phyloP scores from a whole-genome alignment of 1,140 invertebrate species.

The Microplitis mediator region DNA sequence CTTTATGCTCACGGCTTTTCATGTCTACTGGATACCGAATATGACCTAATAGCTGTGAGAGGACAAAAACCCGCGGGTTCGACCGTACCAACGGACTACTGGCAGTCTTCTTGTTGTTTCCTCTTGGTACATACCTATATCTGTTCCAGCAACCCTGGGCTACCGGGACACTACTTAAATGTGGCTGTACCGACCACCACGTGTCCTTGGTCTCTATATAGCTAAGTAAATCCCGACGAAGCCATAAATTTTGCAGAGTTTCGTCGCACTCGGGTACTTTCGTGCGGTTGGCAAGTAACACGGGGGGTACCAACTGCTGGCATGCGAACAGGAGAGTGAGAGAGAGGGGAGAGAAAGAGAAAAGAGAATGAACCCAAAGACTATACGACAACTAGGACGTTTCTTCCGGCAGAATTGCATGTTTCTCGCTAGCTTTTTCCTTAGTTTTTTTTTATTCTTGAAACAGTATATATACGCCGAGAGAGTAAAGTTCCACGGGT shows the following conservation, averaged over 20 bases:
- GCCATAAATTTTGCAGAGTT: constrained; percentile 33
- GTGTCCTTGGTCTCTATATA: constrained; percentile 12
- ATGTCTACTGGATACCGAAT: constrained; percentile 12
- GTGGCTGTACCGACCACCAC: constrained; percentile 14
- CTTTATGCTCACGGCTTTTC: constrained; percentile 25
- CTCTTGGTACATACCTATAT: constrained; percentile 10
- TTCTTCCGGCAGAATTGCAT: constrained; percentile 16
- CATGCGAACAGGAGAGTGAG: not conserved
- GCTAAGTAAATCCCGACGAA: constrained; percentile 32
- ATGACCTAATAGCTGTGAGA: not conserved
- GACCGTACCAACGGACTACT: not conserved
- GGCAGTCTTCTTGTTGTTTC: not conserved
- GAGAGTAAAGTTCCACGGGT: not conserved
- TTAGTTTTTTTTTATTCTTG: not conserved
- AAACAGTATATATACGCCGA: not conserved
- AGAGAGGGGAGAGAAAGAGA: not conserved
- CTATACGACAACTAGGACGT: not conserved
- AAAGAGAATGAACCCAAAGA: too few species aligned
- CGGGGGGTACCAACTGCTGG: not conserved
- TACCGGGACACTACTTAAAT: constrained; percentile 19
- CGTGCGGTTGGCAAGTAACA: constrained; percentile 21
- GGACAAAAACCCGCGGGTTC: not conserved
- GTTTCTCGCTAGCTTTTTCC: constrained; percentile 11
- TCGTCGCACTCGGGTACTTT: constrained; percentile 30
- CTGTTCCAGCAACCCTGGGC: not conserved